A percentile compares a stretch with the other conserved stretches of the same genome.
Conservation (phyloP, 2,113 vertebrate genomes). For the Myiozetetes cayanensis region DNA sequence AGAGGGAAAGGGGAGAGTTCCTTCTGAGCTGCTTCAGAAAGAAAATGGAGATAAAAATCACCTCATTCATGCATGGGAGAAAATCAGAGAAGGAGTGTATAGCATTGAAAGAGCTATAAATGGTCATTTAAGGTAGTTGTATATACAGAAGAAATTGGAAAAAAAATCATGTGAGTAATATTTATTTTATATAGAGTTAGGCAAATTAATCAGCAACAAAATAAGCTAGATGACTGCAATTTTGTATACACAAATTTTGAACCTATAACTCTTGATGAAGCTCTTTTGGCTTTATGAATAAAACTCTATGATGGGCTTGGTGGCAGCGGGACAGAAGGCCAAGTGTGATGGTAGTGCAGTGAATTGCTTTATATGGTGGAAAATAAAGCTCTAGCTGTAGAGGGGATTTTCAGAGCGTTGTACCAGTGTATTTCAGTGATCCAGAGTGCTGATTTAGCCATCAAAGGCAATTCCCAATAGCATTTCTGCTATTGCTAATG, state of each 20-base stretch:
- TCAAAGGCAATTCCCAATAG: neutral
- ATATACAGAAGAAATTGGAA: neutral
- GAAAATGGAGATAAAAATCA: neutral
- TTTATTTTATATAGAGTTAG: neutral
- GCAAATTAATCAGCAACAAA: constrained; percentile 6
- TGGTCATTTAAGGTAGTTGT: neutral
- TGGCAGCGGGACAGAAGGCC: neutral
- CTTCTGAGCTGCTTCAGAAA: neutral
- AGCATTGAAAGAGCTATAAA: neutral
- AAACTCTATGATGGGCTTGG: neutral
- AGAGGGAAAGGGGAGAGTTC: neutral
- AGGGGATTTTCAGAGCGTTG: neutral
- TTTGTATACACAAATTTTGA: neutral
- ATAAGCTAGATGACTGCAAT: neutral
- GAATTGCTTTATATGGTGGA: neutral
- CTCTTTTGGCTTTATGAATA: neutral
- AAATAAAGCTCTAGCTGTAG: neutral
- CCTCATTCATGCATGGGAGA: neutral
- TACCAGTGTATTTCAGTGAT: neutral
- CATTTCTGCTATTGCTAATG: neutral
- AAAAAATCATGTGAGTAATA: rapidly evolving
- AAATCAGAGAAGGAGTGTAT: neutral
- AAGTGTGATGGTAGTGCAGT: neutral
- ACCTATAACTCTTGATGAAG: neutral
- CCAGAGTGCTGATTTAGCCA: neutral